A percentile compares a stretch with the other conserved stretches of the same genome.
phyloP scores from a whole-genome alignment of 2,888 invertebrate species.

The Apomyelois bistriatella region DNA sequence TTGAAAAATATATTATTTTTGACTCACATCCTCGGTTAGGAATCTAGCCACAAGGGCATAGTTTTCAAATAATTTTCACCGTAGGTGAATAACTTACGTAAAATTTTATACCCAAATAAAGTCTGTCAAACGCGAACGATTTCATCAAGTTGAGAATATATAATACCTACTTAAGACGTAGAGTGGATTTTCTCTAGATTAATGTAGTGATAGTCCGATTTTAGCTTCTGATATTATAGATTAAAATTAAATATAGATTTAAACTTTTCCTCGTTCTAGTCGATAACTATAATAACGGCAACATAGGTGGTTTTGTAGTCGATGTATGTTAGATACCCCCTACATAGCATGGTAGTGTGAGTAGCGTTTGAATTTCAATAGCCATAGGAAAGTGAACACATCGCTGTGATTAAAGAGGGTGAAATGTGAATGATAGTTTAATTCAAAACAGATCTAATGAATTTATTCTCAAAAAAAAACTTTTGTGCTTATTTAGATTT shows the following conservation, averaged over 20 bases:
- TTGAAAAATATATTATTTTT: conserved; percentile 15
- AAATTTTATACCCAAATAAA: conserved; percentile 36
- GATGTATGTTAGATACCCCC: conserved; percentile 40
- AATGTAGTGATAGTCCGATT: conserved; percentile 50
- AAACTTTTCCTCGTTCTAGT: conserved; percentile 43
- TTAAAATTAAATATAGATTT: conserved; percentile 43
- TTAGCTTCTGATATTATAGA: conserved; percentile 36
- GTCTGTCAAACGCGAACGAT: conserved; percentile 28
- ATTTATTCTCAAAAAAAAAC: too few relatives aligned
- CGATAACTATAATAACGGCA: conserved; percentile 42
- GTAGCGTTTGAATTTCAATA: conserved; percentile 62
- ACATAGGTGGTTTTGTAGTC: conserved; percentile 36
- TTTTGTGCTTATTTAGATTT: too few relatives aligned
- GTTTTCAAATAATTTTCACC: conserved; percentile 50
- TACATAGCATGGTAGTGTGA: conserved; percentile 53
- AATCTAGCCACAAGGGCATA: conserved; percentile 44
- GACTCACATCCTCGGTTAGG: conserved; percentile 28
- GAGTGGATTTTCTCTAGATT: background rate
- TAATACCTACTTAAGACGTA: background rate
- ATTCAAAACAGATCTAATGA: too few relatives aligned
- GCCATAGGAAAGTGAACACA: conserved; percentile 57
- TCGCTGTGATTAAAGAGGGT: conserved; percentile 22
- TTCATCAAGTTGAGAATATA: background rate
- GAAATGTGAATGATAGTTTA: too few relatives aligned
- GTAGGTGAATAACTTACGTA: conserved; percentile 40